phyloP scores from a whole-genome alignment of 2,113 vertebrate species.

The Vimba vimba region DNA sequence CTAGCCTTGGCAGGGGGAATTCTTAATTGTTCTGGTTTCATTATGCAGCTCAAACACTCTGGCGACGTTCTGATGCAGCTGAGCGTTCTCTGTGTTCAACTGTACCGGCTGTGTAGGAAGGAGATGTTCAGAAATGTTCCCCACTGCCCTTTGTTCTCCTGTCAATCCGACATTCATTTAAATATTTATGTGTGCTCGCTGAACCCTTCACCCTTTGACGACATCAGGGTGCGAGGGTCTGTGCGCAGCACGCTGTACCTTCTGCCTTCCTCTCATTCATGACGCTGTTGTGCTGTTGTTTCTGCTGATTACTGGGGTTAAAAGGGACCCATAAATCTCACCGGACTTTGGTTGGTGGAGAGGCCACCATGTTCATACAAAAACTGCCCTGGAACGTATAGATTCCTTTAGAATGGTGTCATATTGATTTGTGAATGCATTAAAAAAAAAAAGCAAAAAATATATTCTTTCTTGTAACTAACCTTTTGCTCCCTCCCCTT shows the following conservation, averaged over 20 bases:
- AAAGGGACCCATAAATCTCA: slow-evolving; percentile 47
- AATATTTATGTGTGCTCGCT: slow-evolving; percentile 77
- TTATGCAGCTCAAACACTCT: neutral
- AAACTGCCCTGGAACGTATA: neutral
- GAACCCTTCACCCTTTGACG: slow-evolving; percentile 75
- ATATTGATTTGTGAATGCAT: neutral
- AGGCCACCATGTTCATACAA: slow-evolving; percentile 10
- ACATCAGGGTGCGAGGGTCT: slow-evolving; percentile 49
- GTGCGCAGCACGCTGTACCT: slow-evolving; percentile 44
- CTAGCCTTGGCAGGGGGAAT: neutral
- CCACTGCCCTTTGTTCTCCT: slow-evolving; percentile 72
- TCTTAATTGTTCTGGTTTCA: neutral
- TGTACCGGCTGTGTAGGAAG: slow-evolving; percentile 50
- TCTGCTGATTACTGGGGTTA: slow-evolving; percentile 42
- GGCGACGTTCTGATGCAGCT: slow-evolving; percentile 7
- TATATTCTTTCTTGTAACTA: neutral
- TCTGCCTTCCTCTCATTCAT: slow-evolving; percentile 57
- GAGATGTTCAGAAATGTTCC: slow-evolving; percentile 51
- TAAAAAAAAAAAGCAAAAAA: neutral
- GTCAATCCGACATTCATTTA: slow-evolving; percentile 74
- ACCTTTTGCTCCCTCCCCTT: neutral
- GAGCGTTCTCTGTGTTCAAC: neutral
- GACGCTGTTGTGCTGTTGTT: slow-evolving; percentile 31
- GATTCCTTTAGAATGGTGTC: neutral
- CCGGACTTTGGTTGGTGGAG: neutral